These are phyloP conservation scores for Paralinhomoeus sp. DNA, from an alignment of 2,888 invertebrate species.

Conservation along the genomic window DNA sequence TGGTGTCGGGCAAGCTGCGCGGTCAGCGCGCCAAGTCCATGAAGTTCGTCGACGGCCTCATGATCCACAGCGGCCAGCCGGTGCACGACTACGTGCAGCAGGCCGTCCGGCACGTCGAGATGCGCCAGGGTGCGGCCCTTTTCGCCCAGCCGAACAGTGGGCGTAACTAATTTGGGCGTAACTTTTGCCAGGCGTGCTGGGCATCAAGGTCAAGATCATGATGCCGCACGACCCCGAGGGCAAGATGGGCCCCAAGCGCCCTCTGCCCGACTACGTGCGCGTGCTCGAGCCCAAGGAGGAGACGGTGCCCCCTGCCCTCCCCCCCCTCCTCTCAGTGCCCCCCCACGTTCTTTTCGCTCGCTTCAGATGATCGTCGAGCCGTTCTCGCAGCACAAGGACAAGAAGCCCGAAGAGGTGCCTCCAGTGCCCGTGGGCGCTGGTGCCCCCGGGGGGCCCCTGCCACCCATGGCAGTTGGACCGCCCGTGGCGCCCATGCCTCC, in stretches of 20 bases:
- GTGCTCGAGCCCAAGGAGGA: constrained; percentile 96
- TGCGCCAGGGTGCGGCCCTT: constrained; percentile 79
- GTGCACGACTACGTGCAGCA: constrained; percentile 94
- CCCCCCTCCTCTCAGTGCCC: too few relatives aligned
- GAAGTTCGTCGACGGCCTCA: constrained; percentile 98
- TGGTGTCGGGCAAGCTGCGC: constrained; percentile 91
- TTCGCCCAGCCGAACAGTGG: too few relatives aligned
- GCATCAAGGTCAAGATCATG: constrained; percentile 87
- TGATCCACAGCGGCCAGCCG: constrained; percentile 99
- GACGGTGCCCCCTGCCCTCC: constrained; percentile 5
- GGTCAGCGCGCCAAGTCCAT: constrained; percentile 98
- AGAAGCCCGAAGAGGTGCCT: constrained; percentile 28
- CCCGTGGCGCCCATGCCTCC: too few relatives aligned
- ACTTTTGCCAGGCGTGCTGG: constrained; percentile 37
- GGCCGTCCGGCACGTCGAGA: constrained; percentile 85
- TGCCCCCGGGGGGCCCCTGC: too few relatives aligned
- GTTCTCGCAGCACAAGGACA: constrained; percentile 20
- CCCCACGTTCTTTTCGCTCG: not conserved
- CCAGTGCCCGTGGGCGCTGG: too few relatives aligned
- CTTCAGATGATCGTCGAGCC: constrained; percentile 10
- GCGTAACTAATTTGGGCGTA: too few relatives aligned
- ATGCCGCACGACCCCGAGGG: constrained; percentile 92
- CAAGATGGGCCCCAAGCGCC: constrained; percentile 88
- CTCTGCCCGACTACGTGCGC: constrained; percentile 85
- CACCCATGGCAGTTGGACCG: too few relatives aligned